phyloP scores from a whole-genome alignment of 2,113 vertebrate species.

The Tenebrosternarchus preto region DNA sequence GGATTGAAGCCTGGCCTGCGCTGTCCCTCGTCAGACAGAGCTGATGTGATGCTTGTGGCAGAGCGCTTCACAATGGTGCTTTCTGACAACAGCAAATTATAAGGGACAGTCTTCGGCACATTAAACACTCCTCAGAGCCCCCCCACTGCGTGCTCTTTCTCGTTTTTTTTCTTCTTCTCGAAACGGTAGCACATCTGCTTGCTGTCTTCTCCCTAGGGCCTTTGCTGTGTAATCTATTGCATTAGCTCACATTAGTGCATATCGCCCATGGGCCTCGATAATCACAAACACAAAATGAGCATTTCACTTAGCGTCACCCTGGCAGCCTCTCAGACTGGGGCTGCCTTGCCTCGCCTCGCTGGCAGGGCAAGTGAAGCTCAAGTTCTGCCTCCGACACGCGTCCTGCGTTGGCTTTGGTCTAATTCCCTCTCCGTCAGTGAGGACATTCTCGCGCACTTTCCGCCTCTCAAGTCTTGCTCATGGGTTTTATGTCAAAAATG shows the following conservation, averaged over 20 bases:
- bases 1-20: constrained; percentile 24
- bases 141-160: constrained; percentile 25
- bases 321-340: constrained; percentile 66
- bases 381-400: constrained; percentile 62
- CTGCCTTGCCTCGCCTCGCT: neutral
- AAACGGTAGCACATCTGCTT: constrained; percentile 79
- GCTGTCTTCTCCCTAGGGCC: constrained; percentile 79
- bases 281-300: constrained; percentile 82
- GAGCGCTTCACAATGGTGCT: constrained; percentile 50
- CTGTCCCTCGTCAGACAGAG: neutral
- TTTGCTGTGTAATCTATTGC: constrained; percentile 82
- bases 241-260: constrained; percentile 86
- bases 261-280: constrained; percentile 80
- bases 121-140: constrained; percentile 64
- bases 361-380: constrained; percentile 53
- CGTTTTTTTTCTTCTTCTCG: constrained; percentile 56
- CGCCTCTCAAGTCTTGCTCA: constrained; percentile 43
- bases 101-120: constrained; percentile 69
- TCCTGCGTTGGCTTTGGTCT: constrained; percentile 55
- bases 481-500: constrained; percentile 57
- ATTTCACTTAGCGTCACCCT: constrained; percentile 82
- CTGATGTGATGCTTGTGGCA: constrained; percentile 54
- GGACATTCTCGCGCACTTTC: constrained; percentile 34
- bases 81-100: constrained; percentile 64
- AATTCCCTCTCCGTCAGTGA: constrained; percentile 48